A percentile compares a stretch with the other conserved stretches of the same genome.
Evolutionary conservation across 1,140 invertebrate species (phyloP).

Genomic region (Zaprionus camerounensis): DNA sequence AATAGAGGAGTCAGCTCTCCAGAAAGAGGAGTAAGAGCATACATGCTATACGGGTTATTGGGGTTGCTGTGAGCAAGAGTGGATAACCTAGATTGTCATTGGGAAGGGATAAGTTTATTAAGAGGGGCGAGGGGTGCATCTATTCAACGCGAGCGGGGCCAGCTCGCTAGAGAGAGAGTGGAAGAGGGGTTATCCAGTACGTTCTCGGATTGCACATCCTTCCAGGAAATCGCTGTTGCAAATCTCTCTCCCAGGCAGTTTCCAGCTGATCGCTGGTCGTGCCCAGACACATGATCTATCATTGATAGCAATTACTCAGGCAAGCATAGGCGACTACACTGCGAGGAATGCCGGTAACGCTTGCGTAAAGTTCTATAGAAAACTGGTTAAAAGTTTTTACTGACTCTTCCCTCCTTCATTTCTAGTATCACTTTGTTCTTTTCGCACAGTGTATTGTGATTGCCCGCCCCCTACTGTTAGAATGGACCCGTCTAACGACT

Average conservation of each 20-base stretch:
- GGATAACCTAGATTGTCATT: too few species aligned
- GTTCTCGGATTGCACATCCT: conserved; percentile 24
- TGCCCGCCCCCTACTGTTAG: conserved; percentile 31
- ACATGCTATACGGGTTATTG: too few species aligned
- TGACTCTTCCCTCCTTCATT: too few species aligned
- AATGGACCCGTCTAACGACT: conserved; percentile 37
- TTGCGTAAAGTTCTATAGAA: background rate
- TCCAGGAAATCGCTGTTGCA: conserved; percentile 32
- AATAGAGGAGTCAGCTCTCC: too few species aligned
- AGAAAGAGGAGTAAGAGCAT: too few species aligned
- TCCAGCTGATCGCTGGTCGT: conserved; percentile 39
- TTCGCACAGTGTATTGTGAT: conserved; percentile 10
- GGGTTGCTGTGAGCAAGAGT: too few species aligned
- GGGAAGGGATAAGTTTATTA: too few species aligned
- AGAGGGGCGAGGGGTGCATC: too few species aligned
- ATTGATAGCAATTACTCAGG: conserved; percentile 53
- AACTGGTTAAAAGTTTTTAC: background rate
- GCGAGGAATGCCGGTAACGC: background rate
- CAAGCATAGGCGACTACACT: conserved; percentile 21
- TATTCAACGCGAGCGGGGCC: background rate
- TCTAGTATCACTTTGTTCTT: background rate
- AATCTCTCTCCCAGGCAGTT: conserved; percentile 28
- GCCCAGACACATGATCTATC: conserved; percentile 48
- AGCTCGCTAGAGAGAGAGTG: background rate
- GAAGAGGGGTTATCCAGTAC: background rate